Percentiles rank a stretch among this genome's conserved stretches.
Conservation (phyloP, 2,113 vertebrate species). For the Leptocoma aspasia region DNA sequence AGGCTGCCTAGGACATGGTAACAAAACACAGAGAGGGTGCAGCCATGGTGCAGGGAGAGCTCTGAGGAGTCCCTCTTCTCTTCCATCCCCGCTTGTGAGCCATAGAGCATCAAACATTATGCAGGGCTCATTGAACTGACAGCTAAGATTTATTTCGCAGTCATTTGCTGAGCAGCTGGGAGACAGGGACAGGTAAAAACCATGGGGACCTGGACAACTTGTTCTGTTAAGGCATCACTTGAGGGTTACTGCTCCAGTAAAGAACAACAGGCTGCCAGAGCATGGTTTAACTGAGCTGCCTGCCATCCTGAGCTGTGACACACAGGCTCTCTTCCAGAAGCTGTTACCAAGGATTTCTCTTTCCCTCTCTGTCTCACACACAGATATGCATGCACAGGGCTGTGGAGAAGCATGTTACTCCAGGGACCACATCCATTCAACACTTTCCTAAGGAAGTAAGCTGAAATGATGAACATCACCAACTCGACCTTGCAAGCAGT, state of each 20-base stretch:
- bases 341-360: neutral
- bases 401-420: neutral
- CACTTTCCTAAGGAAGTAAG: neutral
- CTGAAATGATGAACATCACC: constrained; percentile 25
- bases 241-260: neutral
- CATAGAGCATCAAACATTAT: neutral
- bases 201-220: neutral
- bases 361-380: neutral
- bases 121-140: neutral
- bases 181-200: neutral
- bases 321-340: neutral
- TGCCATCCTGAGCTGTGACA: neutral
- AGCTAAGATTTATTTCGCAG: neutral
- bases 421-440: neutral
- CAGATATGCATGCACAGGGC: neutral
- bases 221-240: neutral
- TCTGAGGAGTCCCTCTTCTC: neutral
- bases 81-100: neutral
- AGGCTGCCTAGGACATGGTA: neutral
- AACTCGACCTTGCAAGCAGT: neutral
- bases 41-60: neutral
- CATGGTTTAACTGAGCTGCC: neutral
- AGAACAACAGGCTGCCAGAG: neutral
- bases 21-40: neutral
- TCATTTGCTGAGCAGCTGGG: neutral